Percentiles rank a stretch among this genome's conserved stretches.
phyloP scores from a whole-genome alignment of 2,888 invertebrate genomes.

The Volucella inflata region DNA sequence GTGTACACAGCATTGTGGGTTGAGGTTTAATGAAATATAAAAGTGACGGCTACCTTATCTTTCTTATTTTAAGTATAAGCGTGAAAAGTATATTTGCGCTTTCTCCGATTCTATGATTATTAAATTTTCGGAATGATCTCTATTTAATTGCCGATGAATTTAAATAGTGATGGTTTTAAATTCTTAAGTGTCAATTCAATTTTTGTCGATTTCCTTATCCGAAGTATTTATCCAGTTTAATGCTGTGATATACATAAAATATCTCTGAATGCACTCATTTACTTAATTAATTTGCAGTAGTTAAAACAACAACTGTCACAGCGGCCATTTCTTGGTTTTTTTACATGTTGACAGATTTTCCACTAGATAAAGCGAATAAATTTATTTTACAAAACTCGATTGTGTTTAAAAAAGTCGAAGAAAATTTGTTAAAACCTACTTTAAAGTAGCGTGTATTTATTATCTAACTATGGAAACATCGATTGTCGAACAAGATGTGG shows the following conservation, averaged over 20 bases:
- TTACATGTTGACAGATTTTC: conserved; percentile 62
- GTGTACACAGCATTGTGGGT: no score
- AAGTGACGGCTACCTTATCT: no score
- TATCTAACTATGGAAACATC: conserved; percentile 56
- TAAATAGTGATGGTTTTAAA: no score
- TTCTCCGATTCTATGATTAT: no score
- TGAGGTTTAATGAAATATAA: no score
- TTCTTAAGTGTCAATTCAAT: no score
- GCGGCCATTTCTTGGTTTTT: conserved; percentile 58
- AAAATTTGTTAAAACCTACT: conserved; percentile 12
- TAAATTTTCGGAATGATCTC: no score
- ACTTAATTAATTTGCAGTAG: conserved; percentile 13
- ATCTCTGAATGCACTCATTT: conserved; percentile 24
- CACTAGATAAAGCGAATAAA: conserved; percentile 2
- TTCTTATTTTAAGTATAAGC: no score
- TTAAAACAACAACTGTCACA: conserved; percentile 25
- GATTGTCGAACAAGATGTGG: conserved; percentile 15
- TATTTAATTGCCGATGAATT: no score
- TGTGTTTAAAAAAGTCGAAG: conserved; percentile 15
- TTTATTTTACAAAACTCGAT: conserved; percentile 8
- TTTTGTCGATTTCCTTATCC: no score
- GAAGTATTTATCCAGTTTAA: no score
- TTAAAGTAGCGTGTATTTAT: conserved; percentile 17
- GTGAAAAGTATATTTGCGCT: no score
- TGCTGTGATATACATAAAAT: background rate